Conservation (phyloP, 2,113 vertebrate species). For the Nanorana parkeri region DNA sequence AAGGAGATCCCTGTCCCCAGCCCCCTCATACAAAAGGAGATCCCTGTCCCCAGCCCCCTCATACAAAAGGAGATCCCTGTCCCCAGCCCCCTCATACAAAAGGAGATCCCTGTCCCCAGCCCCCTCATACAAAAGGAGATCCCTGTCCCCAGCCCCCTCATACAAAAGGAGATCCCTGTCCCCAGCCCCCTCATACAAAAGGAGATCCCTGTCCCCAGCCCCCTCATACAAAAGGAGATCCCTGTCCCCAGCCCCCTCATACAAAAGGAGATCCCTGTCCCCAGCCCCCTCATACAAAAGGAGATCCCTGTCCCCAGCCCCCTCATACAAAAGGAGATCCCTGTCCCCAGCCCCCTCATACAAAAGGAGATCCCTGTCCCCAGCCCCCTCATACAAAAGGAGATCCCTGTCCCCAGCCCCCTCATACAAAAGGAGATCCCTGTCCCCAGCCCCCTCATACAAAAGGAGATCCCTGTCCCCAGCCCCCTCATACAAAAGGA, state of each 20-base stretch:
- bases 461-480: too few relatives aligned
- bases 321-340: too few relatives aligned
- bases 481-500: too few relatives aligned
- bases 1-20: too few relatives aligned
- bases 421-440: too few relatives aligned
- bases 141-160: constrained; percentile 74
- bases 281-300: too few relatives aligned
- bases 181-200: not conserved
- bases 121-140: not conserved
- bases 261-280: too few relatives aligned
- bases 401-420: not conserved
- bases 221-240: too few relatives aligned
- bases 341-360: not conserved
- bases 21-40: not conserved
- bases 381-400: too few relatives aligned
- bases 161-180: too few relatives aligned
- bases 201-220: not conserved
- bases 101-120: not conserved
- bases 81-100: not conserved
- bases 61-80: too few relatives aligned
- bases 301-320: not conserved
- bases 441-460: not conserved
- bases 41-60: too few relatives aligned
- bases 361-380: not conserved
- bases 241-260: not conserved